These are phyloP conservation scores for Dione vanillae DNA, from an alignment of 2,888 invertebrate genomes.

Conservation along the genomic window DNA sequence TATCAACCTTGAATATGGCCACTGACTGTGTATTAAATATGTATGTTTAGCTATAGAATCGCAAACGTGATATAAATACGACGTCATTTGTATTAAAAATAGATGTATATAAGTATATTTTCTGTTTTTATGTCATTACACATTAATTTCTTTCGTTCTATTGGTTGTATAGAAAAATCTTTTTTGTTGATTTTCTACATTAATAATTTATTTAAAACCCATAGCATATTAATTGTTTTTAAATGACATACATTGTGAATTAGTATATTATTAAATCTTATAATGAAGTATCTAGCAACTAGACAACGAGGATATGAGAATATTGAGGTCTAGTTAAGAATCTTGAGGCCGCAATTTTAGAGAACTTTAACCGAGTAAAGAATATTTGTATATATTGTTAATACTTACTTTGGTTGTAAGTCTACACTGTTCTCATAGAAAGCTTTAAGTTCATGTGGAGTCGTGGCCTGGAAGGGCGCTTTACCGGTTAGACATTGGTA, in stretches of 20 bases:
- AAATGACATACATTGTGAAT: too few relatives aligned
- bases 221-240: too few relatives aligned
- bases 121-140: neutral
- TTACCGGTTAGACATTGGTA: constrained; percentile 99
- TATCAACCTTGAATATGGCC: constrained; percentile 55
- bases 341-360: too few relatives aligned
- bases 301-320: too few relatives aligned
- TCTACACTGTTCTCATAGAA: constrained; percentile 98
- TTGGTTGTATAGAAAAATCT: too few relatives aligned
- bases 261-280: too few relatives aligned
- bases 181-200: too few relatives aligned
- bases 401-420: constrained; percentile 92
- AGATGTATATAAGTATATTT: neutral
- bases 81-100: constrained; percentile 1
- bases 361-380: too few relatives aligned
- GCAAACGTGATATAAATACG: constrained; percentile 19
- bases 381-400: neutral
- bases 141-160: neutral
- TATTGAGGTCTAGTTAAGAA: too few relatives aligned
- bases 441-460: constrained; percentile 97
- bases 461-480: constrained; percentile 99
- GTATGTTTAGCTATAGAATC: constrained; percentile 39
- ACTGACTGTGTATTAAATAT: constrained; percentile 51
- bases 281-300: too few relatives aligned
- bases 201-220: too few relatives aligned